Conservation (phyloP, 2,888 invertebrate species). For the Ormyrus nitidulus region DNA sequence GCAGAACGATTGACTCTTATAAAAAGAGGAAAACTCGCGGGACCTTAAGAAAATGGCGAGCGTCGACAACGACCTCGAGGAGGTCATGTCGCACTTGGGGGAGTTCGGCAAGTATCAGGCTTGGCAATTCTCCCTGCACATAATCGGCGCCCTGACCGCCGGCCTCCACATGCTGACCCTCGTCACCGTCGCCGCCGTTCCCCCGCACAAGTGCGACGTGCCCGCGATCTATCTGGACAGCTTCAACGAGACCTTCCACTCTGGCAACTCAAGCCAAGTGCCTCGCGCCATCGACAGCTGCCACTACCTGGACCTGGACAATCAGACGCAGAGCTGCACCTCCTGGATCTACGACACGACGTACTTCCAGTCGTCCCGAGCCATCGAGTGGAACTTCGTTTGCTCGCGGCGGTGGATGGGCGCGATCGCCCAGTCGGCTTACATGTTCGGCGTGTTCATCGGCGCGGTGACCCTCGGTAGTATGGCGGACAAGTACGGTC, state of each 20-base stretch:
- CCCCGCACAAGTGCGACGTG: conserved; percentile 78
- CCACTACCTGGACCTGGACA: conserved; percentile 73
- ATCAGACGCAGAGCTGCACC: conserved; percentile 74
- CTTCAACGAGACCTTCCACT: not conserved
- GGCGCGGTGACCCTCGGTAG: conserved; percentile 88
- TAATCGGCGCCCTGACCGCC: conserved; percentile 86
- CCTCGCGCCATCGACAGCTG: conserved; percentile 78
- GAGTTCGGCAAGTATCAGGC: conserved; percentile 90
- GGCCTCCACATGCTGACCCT: conserved; percentile 90
- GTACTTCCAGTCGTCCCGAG: conserved; percentile 84
- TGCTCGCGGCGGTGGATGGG: conserved; percentile 89
- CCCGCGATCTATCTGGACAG: not conserved
- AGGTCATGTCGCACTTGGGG: conserved; percentile 76
- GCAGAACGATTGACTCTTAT: not conserved
- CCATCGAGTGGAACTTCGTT: conserved; percentile 90
- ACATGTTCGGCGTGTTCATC: conserved; percentile 89
- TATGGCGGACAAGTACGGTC: conserved; percentile 87
- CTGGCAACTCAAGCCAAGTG: not conserved
- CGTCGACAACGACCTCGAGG: conserved; percentile 69
- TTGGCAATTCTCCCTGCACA: conserved; percentile 86
- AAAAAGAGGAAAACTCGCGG: too few species aligned
- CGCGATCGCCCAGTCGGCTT: conserved; percentile 85
- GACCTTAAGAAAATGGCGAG: conserved; percentile 59
- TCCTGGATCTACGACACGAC: conserved; percentile 85
- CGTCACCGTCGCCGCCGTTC: conserved; percentile 88